Conservation (phyloP, 2,888 invertebrate species). For the Branchellion lobata region DNA sequence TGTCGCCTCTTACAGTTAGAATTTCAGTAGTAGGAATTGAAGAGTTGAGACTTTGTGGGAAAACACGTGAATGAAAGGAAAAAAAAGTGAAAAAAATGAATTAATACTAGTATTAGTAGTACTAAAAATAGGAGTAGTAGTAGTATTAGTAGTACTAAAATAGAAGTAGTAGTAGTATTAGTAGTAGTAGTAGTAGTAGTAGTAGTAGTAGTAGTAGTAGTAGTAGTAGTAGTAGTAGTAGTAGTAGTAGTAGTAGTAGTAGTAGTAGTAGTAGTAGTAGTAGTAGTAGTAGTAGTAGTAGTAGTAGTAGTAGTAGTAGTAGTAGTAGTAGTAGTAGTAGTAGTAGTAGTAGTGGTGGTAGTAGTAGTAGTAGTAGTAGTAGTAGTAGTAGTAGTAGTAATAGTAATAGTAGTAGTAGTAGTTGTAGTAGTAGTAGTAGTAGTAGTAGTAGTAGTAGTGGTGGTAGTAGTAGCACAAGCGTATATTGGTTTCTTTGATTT, state of each 20-base stretch:
- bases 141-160: no score
- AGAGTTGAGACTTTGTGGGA: no score
- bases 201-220: conserved; percentile 24
- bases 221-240: conserved; percentile 37
- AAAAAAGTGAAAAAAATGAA: no score
- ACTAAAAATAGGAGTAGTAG: no score
- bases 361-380: conserved; percentile 37
- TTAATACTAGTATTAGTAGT: no score
- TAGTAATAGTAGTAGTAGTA: conserved; percentile 26
- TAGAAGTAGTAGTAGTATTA: no score
- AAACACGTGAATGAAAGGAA: no score
- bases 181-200: conserved; percentile 14
- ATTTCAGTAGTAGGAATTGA: no score
- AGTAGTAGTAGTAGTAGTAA: conserved; percentile 35
- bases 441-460: conserved; percentile 21
- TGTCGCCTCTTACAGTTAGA: no score
- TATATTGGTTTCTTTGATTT: conserved; percentile 18
- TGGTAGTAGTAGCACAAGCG: conserved; percentile 15
- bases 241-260: conserved; percentile 7
- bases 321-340: conserved; percentile 40
- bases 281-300: conserved; percentile 40
- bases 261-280: conserved; percentile 31
- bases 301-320: conserved; percentile 38
- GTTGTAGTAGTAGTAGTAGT: conserved; percentile 33
- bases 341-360: conserved; percentile 36